Conservation (phyloP, 2,113 vertebrate genomes). For the Amphiprion ocellaris region DNA sequence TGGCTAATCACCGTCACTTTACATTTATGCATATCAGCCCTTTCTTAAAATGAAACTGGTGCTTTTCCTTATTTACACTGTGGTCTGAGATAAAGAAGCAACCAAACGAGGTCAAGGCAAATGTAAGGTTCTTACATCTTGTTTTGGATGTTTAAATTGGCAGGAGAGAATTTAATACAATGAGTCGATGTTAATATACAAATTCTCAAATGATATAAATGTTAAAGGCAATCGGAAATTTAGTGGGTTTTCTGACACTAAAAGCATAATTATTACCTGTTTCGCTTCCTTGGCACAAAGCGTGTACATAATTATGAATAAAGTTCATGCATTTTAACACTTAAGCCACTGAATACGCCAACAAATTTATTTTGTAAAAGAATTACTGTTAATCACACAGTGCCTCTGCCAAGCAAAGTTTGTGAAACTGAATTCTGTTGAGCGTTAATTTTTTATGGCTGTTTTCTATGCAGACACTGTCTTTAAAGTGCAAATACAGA, state of each 20-base stretch:
- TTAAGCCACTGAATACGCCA: neutral
- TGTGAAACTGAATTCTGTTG: neutral
- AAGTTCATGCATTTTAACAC: neutral
- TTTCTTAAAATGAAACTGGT: slow-evolving; percentile 51
- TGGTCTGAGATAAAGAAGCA: slow-evolving; percentile 8
- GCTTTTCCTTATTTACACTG: slow-evolving; percentile 41
- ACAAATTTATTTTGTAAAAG: neutral
- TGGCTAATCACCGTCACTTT: neutral
- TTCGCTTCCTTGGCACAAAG: neutral
- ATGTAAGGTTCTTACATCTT: neutral
- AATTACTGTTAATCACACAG: neutral
- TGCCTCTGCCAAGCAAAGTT: too few species aligned
- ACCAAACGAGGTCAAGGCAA: neutral
- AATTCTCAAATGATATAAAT: neutral
- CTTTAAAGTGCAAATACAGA: slow-evolving; percentile 68
- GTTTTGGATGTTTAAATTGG: neutral
- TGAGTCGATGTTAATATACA: neutral
- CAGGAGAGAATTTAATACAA: neutral
- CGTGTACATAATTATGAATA: neutral
- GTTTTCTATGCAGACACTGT: slow-evolving; percentile 45
- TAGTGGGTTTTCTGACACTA: neutral
- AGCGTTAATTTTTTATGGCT: neutral
- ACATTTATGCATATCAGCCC: slow-evolving; percentile 38
- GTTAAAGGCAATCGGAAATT: neutral
- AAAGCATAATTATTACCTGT: neutral